These are phyloP conservation scores for Nasonovia ribisnigri DNA, from an alignment of 2,888 invertebrate genomes.

Conservation along the genomic window DNA sequence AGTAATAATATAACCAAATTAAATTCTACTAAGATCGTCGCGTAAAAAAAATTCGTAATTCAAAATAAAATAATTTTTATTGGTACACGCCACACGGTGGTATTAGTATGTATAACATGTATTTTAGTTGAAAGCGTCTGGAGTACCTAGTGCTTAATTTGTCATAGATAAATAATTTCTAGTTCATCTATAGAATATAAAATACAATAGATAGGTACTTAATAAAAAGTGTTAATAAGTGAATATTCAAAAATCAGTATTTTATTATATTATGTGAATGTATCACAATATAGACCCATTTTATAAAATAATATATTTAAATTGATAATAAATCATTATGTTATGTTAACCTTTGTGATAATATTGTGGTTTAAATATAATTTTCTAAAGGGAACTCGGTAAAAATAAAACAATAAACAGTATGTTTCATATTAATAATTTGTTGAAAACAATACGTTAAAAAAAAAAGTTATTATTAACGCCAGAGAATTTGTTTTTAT, in stretches of 20 bases:
- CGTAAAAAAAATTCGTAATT: neutral
- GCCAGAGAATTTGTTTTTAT: slow-evolving; percentile 7
- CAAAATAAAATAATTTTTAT: neutral
- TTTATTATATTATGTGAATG: neutral
- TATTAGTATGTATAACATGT: neutral
- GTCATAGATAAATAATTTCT: neutral
- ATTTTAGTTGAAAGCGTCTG: neutral
- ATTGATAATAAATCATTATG: slow-evolving; percentile 5
- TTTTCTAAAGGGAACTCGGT: neutral
- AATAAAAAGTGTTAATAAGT: neutral
- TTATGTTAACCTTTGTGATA: neutral
- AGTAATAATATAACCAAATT: neutral
- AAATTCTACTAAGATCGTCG: neutral
- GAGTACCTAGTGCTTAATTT: neutral
- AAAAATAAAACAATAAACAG: slow-evolving; percentile 34
- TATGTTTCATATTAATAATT: slow-evolving; percentile 4
- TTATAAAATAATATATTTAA: neutral
- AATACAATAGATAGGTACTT: neutral
- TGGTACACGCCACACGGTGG: neutral
- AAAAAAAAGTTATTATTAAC: slow-evolving; percentile 34
- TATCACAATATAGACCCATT: neutral
- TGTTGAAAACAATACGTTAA: slow-evolving; percentile 23
- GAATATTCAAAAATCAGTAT: neutral
- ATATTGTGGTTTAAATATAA: neutral
- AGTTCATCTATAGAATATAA: neutral